Conservation (phyloP, 2,888 invertebrate species). For the Megaustenia siamemsis region DNA sequence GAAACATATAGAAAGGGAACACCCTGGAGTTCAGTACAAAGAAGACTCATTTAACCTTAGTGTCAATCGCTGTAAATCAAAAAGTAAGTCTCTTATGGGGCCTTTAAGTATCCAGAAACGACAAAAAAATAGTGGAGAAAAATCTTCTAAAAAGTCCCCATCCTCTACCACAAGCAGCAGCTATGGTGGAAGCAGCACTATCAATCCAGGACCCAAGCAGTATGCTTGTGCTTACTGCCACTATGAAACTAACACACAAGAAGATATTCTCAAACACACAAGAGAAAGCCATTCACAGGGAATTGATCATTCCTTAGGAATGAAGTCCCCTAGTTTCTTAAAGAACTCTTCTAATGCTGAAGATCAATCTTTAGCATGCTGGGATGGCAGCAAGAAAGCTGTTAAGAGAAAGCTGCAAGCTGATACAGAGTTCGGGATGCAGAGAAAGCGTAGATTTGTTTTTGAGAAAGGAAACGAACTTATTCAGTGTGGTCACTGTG, state of each 20-base stretch:
- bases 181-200: neutral
- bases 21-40: slow-evolving; percentile 56
- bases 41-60: slow-evolving; percentile 39
- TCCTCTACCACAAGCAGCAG: neutral
- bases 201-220: slow-evolving; percentile 47
- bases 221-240: slow-evolving; percentile 59
- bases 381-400: slow-evolving; percentile 54
- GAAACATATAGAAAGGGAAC: slow-evolving; percentile 55
- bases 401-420: slow-evolving; percentile 38
- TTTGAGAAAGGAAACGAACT: slow-evolving; percentile 53
- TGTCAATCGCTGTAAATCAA: slow-evolving; percentile 7
- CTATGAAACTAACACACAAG: slow-evolving; percentile 57
- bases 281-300: slow-evolving; percentile 51
- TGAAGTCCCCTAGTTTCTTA: neutral
- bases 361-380: slow-evolving; percentile 37
- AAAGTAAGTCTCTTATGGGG: slow-evolving; percentile 28
- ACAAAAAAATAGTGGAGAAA: neutral
- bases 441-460: slow-evolving; percentile 39
- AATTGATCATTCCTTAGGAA: neutral
- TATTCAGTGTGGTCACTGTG: slow-evolving; percentile 50
- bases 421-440: neutral
- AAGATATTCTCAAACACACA: slow-evolving; percentile 57
- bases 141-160: neutral
- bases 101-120: slow-evolving; percentile 48
- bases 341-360: neutral